Conservation (phyloP, 2,113 vertebrate genomes). For the Pachycephala philippinensis region DNA sequence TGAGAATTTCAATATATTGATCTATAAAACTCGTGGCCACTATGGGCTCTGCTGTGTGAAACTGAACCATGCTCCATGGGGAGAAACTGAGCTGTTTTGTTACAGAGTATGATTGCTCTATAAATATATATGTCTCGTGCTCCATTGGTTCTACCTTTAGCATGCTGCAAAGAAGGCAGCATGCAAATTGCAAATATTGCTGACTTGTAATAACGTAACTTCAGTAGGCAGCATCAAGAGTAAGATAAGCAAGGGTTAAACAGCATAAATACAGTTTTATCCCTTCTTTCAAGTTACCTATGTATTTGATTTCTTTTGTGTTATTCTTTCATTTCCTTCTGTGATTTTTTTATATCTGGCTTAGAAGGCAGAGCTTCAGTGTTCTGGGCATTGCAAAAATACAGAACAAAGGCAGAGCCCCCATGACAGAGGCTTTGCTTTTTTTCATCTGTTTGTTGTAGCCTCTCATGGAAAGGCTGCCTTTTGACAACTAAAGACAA, state of each 20-base stretch:
- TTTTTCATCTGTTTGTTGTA: not conserved
- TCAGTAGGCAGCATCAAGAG: not conserved
- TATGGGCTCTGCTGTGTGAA: accelerated
- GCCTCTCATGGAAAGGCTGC: not conserved
- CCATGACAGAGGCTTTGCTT: not conserved
- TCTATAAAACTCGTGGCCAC: not conserved
- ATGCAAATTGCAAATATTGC: not conserved
- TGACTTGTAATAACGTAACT: not conserved
- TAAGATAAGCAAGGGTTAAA: not conserved
- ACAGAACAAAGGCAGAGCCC: constrained; percentile 18
- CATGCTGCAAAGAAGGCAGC: not conserved
- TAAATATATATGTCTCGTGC: not conserved
- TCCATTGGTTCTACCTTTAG: not conserved
- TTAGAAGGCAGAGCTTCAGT: constrained; percentile 11
- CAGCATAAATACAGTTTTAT: not conserved
- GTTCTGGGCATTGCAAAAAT: constrained; percentile 6
- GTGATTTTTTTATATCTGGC: constrained; percentile 33
- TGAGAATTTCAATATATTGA: not conserved
- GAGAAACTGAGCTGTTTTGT: not conserved
- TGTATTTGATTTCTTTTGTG: not conserved
- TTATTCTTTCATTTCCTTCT: constrained; percentile 8
- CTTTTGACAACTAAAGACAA: not conserved
- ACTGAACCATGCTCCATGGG: not conserved
- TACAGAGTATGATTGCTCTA: not conserved
- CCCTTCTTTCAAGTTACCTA: not conserved